Evolutionary conservation across 2,888 invertebrate genomes (phyloP).

Genomic region (Diadromus collaris): DNA sequence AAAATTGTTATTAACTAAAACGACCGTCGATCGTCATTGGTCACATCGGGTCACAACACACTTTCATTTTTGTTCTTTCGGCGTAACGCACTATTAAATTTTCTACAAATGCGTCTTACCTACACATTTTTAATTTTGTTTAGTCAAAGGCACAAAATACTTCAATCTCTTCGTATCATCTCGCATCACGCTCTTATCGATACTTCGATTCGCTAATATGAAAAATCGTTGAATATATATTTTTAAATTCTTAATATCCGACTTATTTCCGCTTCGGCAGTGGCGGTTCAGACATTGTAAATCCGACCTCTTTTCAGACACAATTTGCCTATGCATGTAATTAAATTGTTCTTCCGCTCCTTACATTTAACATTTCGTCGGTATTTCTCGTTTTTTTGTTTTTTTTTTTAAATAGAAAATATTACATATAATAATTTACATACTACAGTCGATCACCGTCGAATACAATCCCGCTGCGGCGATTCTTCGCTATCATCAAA

Average conservation of each 20-base stretch:
- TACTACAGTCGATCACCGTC: slow-evolving; percentile 67
- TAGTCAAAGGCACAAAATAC: slow-evolving; percentile 12
- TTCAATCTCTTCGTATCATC: background rate
- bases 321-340: slow-evolving; percentile 51
- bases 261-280: slow-evolving; percentile 17
- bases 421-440: slow-evolving; percentile 69
- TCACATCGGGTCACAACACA: slow-evolving; percentile 66
- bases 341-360: slow-evolving; percentile 59
- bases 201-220: background rate
- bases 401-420: slow-evolving; percentile 68
- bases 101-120: slow-evolving; percentile 57
- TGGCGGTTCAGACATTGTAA: slow-evolving; percentile 20
- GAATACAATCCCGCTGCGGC: slow-evolving; percentile 67
- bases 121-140: slow-evolving; percentile 38
- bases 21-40: slow-evolving; percentile 67
- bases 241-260: slow-evolving; percentile 1
- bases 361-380: slow-evolving; percentile 18
- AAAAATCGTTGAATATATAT: slow-evolving; percentile 1
- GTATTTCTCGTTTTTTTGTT: slow-evolving; percentile 30
- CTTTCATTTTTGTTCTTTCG: slow-evolving; percentile 47
- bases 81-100: slow-evolving; percentile 68
- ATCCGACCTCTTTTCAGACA: slow-evolving; percentile 49
- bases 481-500: slow-evolving; percentile 61
- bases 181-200: background rate
- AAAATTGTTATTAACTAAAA: slow-evolving; percentile 56